These are phyloP conservation scores for Agriotes lineatus DNA, from an alignment of 2,888 invertebrate species.

Conservation along the genomic window DNA sequence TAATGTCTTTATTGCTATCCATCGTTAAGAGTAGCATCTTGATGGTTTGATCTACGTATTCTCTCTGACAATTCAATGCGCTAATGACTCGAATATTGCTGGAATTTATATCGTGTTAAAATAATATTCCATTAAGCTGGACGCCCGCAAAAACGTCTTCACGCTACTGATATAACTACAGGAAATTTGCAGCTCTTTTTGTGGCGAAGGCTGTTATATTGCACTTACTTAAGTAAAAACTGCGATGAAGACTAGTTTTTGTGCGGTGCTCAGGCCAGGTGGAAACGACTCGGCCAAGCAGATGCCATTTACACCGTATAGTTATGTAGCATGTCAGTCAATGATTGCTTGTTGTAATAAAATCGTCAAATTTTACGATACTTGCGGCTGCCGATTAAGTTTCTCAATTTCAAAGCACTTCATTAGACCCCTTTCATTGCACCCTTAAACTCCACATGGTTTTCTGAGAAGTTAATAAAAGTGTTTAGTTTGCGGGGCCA, in stretches of 20 bases:
- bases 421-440: too few species aligned
- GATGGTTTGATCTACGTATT: neutral
- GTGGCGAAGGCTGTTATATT: constrained; percentile 18
- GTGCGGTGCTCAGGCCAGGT: constrained; percentile 29
- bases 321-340: constrained; percentile 23
- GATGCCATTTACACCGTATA: constrained; percentile 36
- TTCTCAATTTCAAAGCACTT: neutral
- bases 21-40: neutral
- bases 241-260: constrained; percentile 35
- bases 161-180: constrained; percentile 25
- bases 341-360: constrained; percentile 23
- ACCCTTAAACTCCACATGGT: too few species aligned
- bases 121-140: constrained; percentile 17
- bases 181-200: constrained; percentile 40
- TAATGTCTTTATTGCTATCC: constrained; percentile 22
- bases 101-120: constrained; percentile 11
- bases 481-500: too few species aligned
- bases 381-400: neutral
- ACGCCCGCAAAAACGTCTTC: constrained; percentile 16
- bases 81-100: constrained; percentile 7
- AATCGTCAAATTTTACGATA: constrained; percentile 23
- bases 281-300: constrained; percentile 34
- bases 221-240: constrained; percentile 33
- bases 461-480: too few species aligned
- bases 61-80: neutral